A percentile compares a stretch with the other conserved stretches of the same genome.
phyloP scores from a whole-genome alignment of 1,140 invertebrate species.

The Drosophila pruinosa region DNA sequence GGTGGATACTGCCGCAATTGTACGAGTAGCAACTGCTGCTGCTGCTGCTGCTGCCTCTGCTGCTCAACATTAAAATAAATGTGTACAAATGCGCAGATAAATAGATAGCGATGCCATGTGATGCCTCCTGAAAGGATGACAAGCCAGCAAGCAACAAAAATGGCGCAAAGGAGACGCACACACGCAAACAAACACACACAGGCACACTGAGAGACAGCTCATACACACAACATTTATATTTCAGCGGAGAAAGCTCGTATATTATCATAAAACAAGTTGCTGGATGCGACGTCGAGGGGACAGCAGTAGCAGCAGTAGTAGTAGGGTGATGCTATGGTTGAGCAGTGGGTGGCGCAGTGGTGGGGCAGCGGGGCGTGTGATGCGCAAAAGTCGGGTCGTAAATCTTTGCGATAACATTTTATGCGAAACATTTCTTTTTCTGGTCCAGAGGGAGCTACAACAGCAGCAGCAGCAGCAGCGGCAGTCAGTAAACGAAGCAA shows the following conservation, averaged over 20 bases:
- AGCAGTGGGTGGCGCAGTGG: background rate
- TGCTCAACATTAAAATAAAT: slow-evolving; percentile 82
- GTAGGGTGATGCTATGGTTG: background rate
- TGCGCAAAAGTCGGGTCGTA: slow-evolving; percentile 83
- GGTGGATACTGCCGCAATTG: slow-evolving; percentile 53
- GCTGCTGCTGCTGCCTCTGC: slow-evolving; percentile 35
- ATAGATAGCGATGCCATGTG: slow-evolving; percentile 76
- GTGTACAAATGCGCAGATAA: slow-evolving; percentile 81
- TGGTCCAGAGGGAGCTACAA: slow-evolving; percentile 76
- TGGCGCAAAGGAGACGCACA: slow-evolving; percentile 62
- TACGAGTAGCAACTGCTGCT: slow-evolving; percentile 45
- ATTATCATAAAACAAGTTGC: slow-evolving; percentile 83
- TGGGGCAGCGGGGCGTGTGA: slow-evolving; percentile 66
- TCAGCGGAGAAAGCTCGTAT: slow-evolving; percentile 83
- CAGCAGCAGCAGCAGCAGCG: slow-evolving; percentile 31
- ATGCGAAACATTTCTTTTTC: slow-evolving; percentile 83
- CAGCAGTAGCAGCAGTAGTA: background rate
- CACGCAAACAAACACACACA: slow-evolving; percentile 2
- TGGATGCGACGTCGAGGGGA: slow-evolving; percentile 49
- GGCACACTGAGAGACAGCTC: slow-evolving; percentile 45
- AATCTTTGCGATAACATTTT: slow-evolving; percentile 83
- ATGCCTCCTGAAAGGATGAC: slow-evolving; percentile 78
- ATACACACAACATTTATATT: slow-evolving; percentile 82
- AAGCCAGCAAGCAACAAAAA: slow-evolving; percentile 59
- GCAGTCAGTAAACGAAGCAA: background rate